Base-by-base conservation (phyloP, 2,888 invertebrate species). In the Craniophora ligustri region DNA sequence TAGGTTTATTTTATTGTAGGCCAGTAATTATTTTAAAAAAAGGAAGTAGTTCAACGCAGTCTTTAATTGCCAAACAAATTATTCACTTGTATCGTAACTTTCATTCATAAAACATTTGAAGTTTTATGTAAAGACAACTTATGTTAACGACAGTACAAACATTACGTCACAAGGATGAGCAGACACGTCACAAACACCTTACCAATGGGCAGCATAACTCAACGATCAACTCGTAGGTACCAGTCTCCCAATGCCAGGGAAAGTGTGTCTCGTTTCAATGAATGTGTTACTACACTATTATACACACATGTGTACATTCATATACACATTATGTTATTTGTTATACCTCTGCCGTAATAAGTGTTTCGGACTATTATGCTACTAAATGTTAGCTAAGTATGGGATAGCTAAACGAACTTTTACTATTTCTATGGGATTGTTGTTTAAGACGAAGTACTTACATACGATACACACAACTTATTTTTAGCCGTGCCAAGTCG, bases 161-260 rank as follows among this genome's bases (percentile, higher is more conserved):
- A 57, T 34, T 57, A 14, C 26, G 7, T 31, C 54, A 50, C 18
- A 38, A 44, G 48, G 13, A 23, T 51, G 31, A 5, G 39, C 30
- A 59, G 21, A n/a, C 34, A 26, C 60, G 47, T 36, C 45, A 45
- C 42, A 50, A 31, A 47, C 46, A 49, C 40, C 39, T 48, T 18
- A 32, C n/a, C 0, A 57, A 56, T 58, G 72, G 53, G 39, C 46
- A 35, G 39, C 50, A 54, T 49, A 61, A 45, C 46, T 47, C 50
- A 47, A 36, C 54, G 19, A 45, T 13, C 26, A 26, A 26, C 26
- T n/a, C 4, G n/a, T 3, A 10, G n/a, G 23, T n/a, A 44, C 49
- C 68, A 71, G 72, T 58, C 59, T 45, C 63, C 50, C 62, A 61
- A 55, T 50, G 59, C 41, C 54, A 58, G 76, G 48, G 79, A 81